Evolutionary conservation across 2,888 invertebrate genomes (phyloP), one percentile per base, ranked within the genome.

Genomic region (Clistopyga incitator): DNA sequence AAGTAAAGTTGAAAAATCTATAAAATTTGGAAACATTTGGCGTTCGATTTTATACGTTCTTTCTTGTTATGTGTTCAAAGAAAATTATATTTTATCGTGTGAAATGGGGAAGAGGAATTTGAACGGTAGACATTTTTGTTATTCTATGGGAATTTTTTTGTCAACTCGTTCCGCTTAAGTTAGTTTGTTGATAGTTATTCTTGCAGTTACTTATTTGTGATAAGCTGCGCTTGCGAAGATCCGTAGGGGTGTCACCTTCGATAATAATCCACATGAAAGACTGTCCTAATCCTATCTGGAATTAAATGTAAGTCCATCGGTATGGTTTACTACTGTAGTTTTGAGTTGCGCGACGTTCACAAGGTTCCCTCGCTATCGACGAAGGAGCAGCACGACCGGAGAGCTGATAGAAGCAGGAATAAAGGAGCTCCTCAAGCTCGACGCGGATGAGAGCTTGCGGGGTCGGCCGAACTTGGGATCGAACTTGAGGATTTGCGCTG

Each of bases 401-500:
- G 23, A 56, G 15, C n/a, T 34, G 70, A 42, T 38, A n/a, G 59
- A 64, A 75, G 52, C 15, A 38, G 68, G 47, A 75, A 65, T 13
- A 52, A 15, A 56, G 70, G 52, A 68, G 47, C 68, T 77, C 56
- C 47, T 52, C 64, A 56, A 61, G 45, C 45, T 56, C 25, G 18
- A 29, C 42, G 42, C 20, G 52, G 15, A 38, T 38, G 38, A 74
- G 59, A 65, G 54, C 50, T 78, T 52, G 70, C 25, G 68, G 74
- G 72, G 68, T 77, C 64, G 80, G 45, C 42, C 67, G 77, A 84
- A 80, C 61, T 80, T 76, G 83, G 61, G 83, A 84, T 80, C 80
- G 74, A 84, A 74, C 80, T 84, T 64, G 81, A 84, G 84, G 78
- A 80, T 84, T 84, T 84, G 81, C 72, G 70, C 65, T 65, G 65